phyloP scores from a whole-genome alignment of 2,113 vertebrate species.

The Amphiprion percula region DNA sequence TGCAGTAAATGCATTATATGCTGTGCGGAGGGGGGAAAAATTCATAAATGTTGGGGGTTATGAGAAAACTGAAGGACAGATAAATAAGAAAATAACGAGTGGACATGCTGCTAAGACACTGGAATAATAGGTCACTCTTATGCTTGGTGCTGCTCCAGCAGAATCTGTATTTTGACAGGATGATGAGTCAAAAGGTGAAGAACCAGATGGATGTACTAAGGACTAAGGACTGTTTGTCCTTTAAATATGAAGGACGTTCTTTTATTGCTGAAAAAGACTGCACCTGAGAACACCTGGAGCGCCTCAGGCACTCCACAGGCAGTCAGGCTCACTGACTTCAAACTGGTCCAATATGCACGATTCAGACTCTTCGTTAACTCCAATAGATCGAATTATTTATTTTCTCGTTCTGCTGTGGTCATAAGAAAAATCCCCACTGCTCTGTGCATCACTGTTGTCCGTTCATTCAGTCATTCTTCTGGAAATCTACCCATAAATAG shows the following conservation, averaged over 20 bases:
- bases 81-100: background rate
- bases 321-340: background rate
- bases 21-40: background rate
- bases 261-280: background rate
- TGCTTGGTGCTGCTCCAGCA: constrained; percentile 50
- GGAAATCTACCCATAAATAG: background rate
- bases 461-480: background rate
- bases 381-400: background rate
- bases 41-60: constrained; percentile 30
- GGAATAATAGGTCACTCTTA: constrained; percentile 38
- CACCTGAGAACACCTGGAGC: constrained; percentile 34
- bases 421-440: background rate
- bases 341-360: background rate
- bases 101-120: constrained; percentile 17
- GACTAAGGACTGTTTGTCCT: constrained; percentile 62
- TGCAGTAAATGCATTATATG: constrained; percentile 21
- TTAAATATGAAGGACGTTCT: constrained; percentile 45
- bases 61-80: constrained; percentile 39
- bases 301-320: constrained; percentile 23
- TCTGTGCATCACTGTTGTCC: background rate
- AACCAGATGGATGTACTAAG: constrained; percentile 66
- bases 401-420: background rate
- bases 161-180: constrained; percentile 55
- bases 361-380: background rate
- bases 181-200: constrained; percentile 65